phyloP scores from a whole-genome alignment of 2,797 vertebrate genomes.

The Typhlichthys subterraneus region DNA sequence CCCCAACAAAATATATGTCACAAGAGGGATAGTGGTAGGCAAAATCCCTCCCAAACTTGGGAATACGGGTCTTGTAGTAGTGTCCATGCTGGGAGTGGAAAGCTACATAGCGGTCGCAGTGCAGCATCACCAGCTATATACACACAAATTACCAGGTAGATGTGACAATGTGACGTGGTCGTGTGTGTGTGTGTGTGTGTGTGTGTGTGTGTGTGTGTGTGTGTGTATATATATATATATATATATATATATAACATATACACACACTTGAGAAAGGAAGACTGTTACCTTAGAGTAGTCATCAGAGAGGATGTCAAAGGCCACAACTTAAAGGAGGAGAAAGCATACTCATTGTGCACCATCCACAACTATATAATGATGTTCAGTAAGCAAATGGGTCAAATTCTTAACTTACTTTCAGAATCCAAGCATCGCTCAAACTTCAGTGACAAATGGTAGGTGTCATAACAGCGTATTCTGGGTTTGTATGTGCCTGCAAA shows the following conservation, averaged over 20 bases:
- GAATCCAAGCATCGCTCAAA: conserved; percentile 97
- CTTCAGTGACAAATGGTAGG: conserved; percentile 94
- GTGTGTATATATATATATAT: too few relatives aligned
- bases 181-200: too few relatives aligned
- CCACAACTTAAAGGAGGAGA: conserved; percentile 82
- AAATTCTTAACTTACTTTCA: conserved; percentile 79
- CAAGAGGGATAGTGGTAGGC: conserved; percentile 95
- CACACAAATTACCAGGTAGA: conserved; percentile 25
- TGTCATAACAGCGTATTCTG: conserved; percentile 92
- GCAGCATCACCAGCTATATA: conserved; percentile 89
- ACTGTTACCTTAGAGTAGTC: conserved; percentile 94
- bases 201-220: too few relatives aligned
- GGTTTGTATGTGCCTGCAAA: conserved; percentile 93
- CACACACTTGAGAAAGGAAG: not conserved
- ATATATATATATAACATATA: too few relatives aligned
- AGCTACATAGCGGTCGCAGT: conserved; percentile 88
- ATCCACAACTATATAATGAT: not conserved
- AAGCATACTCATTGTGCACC: conserved; percentile 7
- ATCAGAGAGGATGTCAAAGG: conserved; percentile 95
- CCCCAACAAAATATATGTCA: conserved; percentile 93
- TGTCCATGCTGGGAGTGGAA: conserved; percentile 95
- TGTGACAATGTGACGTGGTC: not conserved
- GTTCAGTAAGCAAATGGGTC: not conserved
- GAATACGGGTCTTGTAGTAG: conserved; percentile 95
- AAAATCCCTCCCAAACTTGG: conserved; percentile 95